These are phyloP conservation scores for Yponomeuta malinellus DNA, from an alignment of 2,888 invertebrate genomes.

Conservation along the genomic window DNA sequence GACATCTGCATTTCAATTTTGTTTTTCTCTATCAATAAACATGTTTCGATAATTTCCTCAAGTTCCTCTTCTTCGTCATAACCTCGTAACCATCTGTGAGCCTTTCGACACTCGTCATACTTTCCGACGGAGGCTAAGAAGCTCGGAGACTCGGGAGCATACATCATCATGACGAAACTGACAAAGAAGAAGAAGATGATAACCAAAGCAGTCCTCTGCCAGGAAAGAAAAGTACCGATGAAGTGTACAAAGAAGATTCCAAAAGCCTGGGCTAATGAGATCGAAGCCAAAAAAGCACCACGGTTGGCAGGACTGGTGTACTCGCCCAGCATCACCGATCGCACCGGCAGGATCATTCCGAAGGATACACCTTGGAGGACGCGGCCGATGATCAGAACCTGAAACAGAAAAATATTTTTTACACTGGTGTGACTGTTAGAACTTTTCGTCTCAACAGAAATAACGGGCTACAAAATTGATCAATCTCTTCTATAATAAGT, in stretches of 20 bases:
- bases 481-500: too few species aligned
- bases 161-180: slow-evolving; percentile 53
- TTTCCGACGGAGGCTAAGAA: slow-evolving; percentile 77
- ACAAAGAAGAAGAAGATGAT: slow-evolving; percentile 56
- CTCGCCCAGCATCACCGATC: slow-evolving; percentile 72
- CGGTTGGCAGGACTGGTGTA: slow-evolving; percentile 76
- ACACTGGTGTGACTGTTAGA: neutral
- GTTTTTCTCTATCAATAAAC: slow-evolving; percentile 31
- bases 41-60: slow-evolving; percentile 45
- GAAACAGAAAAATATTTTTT: slow-evolving; percentile 23
- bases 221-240: slow-evolving; percentile 74
- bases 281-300: slow-evolving; percentile 75
- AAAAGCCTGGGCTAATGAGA: slow-evolving; percentile 73
- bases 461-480: too few species aligned
- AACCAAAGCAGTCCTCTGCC: slow-evolving; percentile 72
- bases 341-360: slow-evolving; percentile 66
- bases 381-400: slow-evolving; percentile 43
- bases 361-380: slow-evolving; percentile 57
- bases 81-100: slow-evolving; percentile 76
- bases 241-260: slow-evolving; percentile 78
- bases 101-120: slow-evolving; percentile 67
- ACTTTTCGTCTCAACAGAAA: too few species aligned
- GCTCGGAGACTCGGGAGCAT: slow-evolving; percentile 77
- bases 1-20: slow-evolving; percentile 24
- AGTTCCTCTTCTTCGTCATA: slow-evolving; percentile 55